Evolutionary conservation across 2,113 vertebrate genomes (phyloP), one percentile per base, ranked within the genome.

Genomic region (Rhinopomastus cyanomelas): DNA sequence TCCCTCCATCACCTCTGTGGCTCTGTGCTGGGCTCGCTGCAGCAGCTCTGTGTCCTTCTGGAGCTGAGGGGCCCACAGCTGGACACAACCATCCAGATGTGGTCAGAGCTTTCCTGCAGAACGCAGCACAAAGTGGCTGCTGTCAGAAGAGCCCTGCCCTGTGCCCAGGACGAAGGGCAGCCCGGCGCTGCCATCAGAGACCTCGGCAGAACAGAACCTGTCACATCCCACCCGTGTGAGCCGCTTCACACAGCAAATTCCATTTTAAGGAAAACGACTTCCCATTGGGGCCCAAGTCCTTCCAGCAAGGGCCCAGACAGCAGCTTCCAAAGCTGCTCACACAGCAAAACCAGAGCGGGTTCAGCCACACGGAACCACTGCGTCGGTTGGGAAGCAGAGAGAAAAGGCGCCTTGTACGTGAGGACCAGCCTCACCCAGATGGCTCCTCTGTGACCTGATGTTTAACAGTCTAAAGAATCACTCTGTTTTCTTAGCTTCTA

Each of bases 51-150:
- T n/a, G n/a, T n/a, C n/a, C n/a, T n/a, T n/a, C n/a, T n/a, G n/a
- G n/a, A n/a, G n/a, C n/a, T n/a, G n/a, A n/a, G n/a, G n/a, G n/a
- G n/a, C n/a, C n/a, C n/a, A n/a, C n/a, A n/a, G n/a, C n/a, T n/a
- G n/a, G n/a, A n/a, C n/a, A n/a, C n/a, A n/a, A n/a, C n/a, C n/a
- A n/a, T n/a, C n/a, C n/a, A n/a, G n/a, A n/a, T n/a, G n/a, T n/a
- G n/a, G n/a, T n/a, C n/a, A n/a, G n/a, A n/a, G n/a, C n/a, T n/a
- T 84, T 88, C 25, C 55, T 88, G 20, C 77, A 88, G 74, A 84
- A 71, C 1, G 10, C 26, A 80, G 67, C 22, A 22, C 42, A 56
- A 59, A 93, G 18, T 52, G 62, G 71, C 49, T 86, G 62, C 42
- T 85, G 21, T 75, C 48, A n/a, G 37, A 57, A 72, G 53, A 84